Evolutionary conservation across 2,113 vertebrate species (phyloP).

Genomic region (Asarcornis scutulata): DNA sequence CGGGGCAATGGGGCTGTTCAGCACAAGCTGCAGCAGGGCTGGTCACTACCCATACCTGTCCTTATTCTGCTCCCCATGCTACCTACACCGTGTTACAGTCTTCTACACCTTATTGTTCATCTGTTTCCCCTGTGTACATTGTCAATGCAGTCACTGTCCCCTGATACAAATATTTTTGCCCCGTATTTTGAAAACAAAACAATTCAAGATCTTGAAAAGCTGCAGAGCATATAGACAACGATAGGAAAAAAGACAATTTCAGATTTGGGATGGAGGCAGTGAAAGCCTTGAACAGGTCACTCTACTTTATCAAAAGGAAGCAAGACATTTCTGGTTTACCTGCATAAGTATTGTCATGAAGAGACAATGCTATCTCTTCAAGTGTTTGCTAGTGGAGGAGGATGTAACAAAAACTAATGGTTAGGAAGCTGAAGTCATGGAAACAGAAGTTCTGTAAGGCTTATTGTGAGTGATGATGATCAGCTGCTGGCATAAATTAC

Average conservation of each 20-base stretch:
- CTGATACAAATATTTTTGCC: neutral
- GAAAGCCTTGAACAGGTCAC: neutral
- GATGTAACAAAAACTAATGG: neutral
- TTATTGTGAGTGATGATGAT: neutral
- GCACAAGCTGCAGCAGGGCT: neutral
- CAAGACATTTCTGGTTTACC: neutral
- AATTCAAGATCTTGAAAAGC: neutral
- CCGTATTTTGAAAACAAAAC: neutral
- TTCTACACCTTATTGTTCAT: neutral
- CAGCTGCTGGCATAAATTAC: neutral
- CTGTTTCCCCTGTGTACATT: neutral
- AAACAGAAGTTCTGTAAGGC: neutral
- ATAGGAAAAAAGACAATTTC: neutral
- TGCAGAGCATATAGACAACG: neutral
- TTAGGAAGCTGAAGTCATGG: neutral
- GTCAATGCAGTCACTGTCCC: neutral
- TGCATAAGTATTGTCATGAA: accelerated
- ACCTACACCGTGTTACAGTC: neutral
- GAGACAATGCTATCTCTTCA: neutral
- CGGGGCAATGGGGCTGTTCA: accelerated
- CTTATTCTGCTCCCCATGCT: neutral
- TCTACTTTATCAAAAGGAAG: neutral
- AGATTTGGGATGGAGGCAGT: neutral
- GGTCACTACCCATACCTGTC: neutral
- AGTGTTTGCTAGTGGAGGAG: neutral